phyloP scores from a whole-genome alignment of 2,888 invertebrate genomes.

The Tigriopus californicus region DNA sequence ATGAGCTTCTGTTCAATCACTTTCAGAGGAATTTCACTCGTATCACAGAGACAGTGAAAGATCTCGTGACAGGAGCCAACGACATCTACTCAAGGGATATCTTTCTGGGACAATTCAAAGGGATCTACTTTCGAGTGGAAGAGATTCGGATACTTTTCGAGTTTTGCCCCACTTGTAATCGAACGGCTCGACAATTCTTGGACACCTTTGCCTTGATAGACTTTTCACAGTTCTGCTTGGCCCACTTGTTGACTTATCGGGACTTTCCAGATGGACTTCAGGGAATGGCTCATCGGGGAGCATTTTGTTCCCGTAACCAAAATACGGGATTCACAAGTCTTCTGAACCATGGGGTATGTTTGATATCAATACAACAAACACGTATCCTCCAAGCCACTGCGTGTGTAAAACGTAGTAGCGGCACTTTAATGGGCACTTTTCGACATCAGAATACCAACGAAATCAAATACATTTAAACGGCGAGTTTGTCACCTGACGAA shows the following conservation, averaged over 20 bases:
- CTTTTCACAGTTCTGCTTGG: not conserved
- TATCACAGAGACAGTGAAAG: too few relatives aligned
- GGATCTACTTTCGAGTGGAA: not conserved
- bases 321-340: constrained; percentile 4
- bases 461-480: too few relatives aligned
- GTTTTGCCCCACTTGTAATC: not conserved
- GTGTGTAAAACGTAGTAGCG: not conserved
- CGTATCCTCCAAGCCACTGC: not conserved
- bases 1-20: too few relatives aligned
- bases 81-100: not conserved
- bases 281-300: not conserved
- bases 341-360: not conserved
- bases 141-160: not conserved
- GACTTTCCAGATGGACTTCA: constrained; percentile 7
- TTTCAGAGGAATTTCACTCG: too few relatives aligned
- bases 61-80: too few relatives aligned
- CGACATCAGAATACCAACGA: too few relatives aligned
- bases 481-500: too few relatives aligned
- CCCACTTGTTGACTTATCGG: not conserved
- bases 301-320: not conserved
- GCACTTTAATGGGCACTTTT: too few relatives aligned
- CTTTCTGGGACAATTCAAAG: not conserved
- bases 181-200: not conserved
- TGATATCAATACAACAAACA: too few relatives aligned
- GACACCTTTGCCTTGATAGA: not conserved